Conservation (phyloP, 2,113 vertebrate genomes). For the Pipa parva region DNA sequence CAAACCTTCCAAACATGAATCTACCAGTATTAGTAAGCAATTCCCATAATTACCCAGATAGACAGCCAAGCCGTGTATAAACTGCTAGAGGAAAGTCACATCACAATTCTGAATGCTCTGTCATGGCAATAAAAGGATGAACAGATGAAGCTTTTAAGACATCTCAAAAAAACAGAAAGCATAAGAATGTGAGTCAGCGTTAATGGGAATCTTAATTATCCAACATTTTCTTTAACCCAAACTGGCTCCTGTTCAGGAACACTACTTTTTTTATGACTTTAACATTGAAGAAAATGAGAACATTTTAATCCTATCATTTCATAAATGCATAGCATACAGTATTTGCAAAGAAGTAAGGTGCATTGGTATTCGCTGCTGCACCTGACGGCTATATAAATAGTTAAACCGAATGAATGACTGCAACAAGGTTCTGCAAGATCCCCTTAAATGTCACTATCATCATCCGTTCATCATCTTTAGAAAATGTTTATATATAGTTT, state of each 20-base stretch:
- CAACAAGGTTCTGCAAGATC: no score
- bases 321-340: constrained; percentile 2
- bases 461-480: no score
- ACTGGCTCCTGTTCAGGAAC: constrained; percentile 27
- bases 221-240: constrained; percentile 37
- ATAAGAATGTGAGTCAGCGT: constrained; percentile 25
- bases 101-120: not conserved
- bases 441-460: no score
- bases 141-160: constrained; percentile 33
- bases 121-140: constrained; percentile 12
- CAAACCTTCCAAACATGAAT: not conserved
- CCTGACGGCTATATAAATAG: no score
- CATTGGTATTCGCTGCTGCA: no score
- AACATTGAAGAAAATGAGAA: constrained; percentile 27
- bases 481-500: no score
- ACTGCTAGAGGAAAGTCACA: not conserved
- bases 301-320: constrained; percentile 4
- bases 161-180: constrained; percentile 21
- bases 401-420: no score
- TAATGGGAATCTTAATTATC: constrained; percentile 42
- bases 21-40: not conserved
- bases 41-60: not conserved
- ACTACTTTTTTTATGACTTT: constrained; percentile 34
- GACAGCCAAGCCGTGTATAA: not conserved
- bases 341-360: no score